phyloP scores from a whole-genome alignment of 2,113 vertebrate species.

The Elaphurus davidianus region DNA sequence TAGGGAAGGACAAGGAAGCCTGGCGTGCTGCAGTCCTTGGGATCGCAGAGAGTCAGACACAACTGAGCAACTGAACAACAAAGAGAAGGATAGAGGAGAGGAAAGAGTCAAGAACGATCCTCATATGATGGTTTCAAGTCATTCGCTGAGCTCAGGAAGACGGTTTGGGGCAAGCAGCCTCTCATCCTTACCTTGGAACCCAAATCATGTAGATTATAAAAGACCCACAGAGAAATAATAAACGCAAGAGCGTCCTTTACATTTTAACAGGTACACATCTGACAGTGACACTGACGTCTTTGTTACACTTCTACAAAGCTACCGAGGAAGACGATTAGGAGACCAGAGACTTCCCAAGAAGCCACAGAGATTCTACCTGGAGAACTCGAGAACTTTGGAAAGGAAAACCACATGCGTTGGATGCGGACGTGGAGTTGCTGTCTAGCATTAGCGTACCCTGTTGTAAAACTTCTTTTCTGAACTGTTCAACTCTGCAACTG shows the following conservation, averaged over 20 bases:
- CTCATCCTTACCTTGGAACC: background rate
- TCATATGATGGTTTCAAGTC: background rate
- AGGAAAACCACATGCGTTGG: rapidly evolving
- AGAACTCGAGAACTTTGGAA: too few relatives aligned
- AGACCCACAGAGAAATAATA: background rate
- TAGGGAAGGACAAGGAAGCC: background rate
- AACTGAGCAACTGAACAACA: background rate
- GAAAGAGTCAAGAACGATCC: background rate
- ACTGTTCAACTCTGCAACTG: background rate
- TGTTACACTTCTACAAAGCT: background rate
- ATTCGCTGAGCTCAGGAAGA: background rate
- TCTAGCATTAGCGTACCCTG: too few relatives aligned
- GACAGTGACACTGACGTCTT: rapidly evolving
- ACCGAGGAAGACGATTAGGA: background rate
- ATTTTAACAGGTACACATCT: background rate
- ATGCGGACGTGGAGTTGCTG: rapidly evolving
- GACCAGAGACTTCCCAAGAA: background rate
- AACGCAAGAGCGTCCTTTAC: background rate
- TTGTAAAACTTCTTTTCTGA: background rate
- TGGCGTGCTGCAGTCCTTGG: background rate
- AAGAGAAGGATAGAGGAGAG: background rate
- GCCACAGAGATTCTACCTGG: background rate
- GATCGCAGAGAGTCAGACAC: background rate
- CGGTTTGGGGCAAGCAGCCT: background rate
- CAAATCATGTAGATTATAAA: background rate